Evolutionary conservation across 2,888 invertebrate species (phyloP).

Genomic region (Sepioteuthis lessoniana): DNA sequence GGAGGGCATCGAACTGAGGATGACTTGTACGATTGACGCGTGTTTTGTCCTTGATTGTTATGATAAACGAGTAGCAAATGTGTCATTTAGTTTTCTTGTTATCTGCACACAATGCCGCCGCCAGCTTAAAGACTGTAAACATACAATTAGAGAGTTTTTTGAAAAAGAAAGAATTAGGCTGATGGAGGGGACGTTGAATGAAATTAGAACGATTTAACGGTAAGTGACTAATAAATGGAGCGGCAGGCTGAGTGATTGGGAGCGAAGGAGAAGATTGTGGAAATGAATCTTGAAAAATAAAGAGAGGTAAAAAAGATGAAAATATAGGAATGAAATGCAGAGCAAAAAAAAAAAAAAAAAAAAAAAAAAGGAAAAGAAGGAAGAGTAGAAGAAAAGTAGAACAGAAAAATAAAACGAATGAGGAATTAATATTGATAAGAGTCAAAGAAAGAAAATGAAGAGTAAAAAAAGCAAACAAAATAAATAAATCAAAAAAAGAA

Average conservation of each 20-base stretch:
- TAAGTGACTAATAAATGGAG: constrained; percentile 10
- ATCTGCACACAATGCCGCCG: background rate
- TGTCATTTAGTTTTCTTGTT: constrained; percentile 14
- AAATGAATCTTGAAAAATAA: background rate
- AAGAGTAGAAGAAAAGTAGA: no score
- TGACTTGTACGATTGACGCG: background rate
- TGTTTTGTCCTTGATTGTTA: background rate
- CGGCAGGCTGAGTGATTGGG: background rate
- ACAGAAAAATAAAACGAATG: no score
- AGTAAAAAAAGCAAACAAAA: no score
- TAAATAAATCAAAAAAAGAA: no score
- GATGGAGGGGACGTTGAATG: background rate
- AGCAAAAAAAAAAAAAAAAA: no score
- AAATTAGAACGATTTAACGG: constrained; percentile 1
- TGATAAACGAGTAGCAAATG: background rate
- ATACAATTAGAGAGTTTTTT: background rate
- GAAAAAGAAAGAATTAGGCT: background rate
- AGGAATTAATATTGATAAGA: no score
- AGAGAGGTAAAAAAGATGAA: background rate
- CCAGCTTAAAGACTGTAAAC: background rate
- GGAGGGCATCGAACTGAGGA: background rate
- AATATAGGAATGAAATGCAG: background rate
- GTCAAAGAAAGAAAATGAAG: no score
- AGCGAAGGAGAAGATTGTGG: background rate
- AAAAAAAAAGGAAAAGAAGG: no score